Conservation (phyloP, 2,113 vertebrate species). For the Bolborhynchus lineola region DNA sequence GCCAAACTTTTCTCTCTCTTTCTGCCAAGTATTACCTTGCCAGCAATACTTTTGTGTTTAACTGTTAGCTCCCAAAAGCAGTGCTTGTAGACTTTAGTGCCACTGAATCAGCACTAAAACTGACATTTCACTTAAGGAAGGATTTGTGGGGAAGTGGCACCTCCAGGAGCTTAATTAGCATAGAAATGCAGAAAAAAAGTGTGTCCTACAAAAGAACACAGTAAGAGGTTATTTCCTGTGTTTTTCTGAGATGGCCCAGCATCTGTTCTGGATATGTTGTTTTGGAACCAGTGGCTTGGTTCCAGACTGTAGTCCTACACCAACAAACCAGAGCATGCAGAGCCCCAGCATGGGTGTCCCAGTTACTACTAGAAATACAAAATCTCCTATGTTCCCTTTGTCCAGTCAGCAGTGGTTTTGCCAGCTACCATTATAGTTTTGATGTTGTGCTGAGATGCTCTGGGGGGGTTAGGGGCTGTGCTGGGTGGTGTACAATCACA, state of each 20-base stretch:
- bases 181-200: background rate
- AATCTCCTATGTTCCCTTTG: background rate
- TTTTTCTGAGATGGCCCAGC: background rate
- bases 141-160: background rate
- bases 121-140: slow-evolving; percentile 1
- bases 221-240: background rate
- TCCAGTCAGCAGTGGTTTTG: background rate
- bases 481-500: fast-evolving
- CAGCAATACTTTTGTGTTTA: background rate
- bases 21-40: background rate
- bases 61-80: background rate
- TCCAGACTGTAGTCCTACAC: background rate
- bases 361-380: background rate
- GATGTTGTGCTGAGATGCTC: background rate
- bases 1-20: slow-evolving; percentile 26
- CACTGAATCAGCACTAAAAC: background rate
- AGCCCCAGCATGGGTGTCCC: background rate
- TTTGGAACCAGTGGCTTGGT: fast-evolving
- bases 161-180: slow-evolving; percentile 19
- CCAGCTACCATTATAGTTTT: fast-evolving
- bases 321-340: background rate
- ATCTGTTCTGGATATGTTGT: background rate
- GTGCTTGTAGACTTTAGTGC: background rate
- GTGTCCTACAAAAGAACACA: background rate
- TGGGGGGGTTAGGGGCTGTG: fast-evolving